Evolutionary conservation across 30 jellyfish, hydroid and myxozoan genomes (phyloP), one percentile per base, ranked within the genome.

Genomic region (Phacellophora camtschatica): DNA sequence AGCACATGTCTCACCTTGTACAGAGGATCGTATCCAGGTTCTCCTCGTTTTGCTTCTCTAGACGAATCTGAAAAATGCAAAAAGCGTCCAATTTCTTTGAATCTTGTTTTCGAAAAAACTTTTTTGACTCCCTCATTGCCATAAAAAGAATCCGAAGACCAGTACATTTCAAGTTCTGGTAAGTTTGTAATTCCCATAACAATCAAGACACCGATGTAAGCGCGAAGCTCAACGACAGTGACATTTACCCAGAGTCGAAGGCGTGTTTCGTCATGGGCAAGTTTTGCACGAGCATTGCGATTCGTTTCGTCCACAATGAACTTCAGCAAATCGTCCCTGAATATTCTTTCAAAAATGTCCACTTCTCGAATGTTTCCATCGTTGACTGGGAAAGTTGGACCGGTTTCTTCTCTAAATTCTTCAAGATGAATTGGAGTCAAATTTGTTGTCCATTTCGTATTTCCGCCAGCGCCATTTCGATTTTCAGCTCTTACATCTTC

Each of bases 231-330:
- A 13, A 10, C 12, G 29, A 31, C 65, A 42, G 67, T 34, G 66
- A 67, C 82, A 67, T 67, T 42, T 18, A 34, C 82, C 82, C 82
- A 67, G 10, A 67, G 64, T 25, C 18, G 64, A 41, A 67, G 33
- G 39, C 82, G 82, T 67, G 36, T 20, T 23, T 39, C 82, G 19
- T 34, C 62, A 67, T 56, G 39, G 71, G 39, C 39, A 56, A 56
- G 39, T 25, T 41, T 67, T n/a, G 18, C 45, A 11, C 12, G 43
- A 16, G 64, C 66, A 25, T 36, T 67, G 4, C 65, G 53, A 42
- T 36, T 67, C 25, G 64, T 67, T 67, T 67, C 82, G 36, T 67
- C 29, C 23, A 67, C 82, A 11, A 33, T 67, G 33, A 34, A 67
- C 36, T 34, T 19, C 66, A 34, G 15, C 65, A 67, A 19, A 11